Base-by-base conservation (phyloP, 2,797 vertebrate species). In the Helicolenus hilgendorfi region DNA sequence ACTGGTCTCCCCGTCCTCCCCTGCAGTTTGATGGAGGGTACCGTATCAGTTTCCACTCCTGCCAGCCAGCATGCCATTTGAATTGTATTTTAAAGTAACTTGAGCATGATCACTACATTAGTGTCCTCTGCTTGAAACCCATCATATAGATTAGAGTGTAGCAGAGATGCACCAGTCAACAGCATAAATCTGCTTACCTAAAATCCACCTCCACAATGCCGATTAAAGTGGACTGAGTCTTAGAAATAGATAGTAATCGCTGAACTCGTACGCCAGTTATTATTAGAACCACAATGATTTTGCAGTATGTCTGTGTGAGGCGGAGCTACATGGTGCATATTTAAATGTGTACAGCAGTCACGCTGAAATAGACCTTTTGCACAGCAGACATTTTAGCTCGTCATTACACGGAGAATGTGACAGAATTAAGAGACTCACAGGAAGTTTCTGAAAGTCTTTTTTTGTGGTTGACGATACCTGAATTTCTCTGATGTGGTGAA, bases 71-170 rank as follows among this genome's bases (percentile, higher is more conserved):
- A 15, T 29, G 33, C 41, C 64, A 11, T 83, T 75, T 83, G 3
- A 89, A 92, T 85, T 72, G 53, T 58, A 81, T 89, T 88, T 86
- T 79, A 41, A 64, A 72, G 90, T 72, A 95, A 92, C 82, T 76
- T 65, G 75, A 95, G 81, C 62, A 60, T 83, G 70, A 78, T 86
- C n/a, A 14, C 62, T 63, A 55, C 78, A 83, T 91, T 69, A 68
- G 10, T 65, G 38, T 86, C 45, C 65, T 76, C 79, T 60, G 72
- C 69, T 67, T 79, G 79, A 91, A 89, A 89, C 33, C 84, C 85
- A 91, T 92, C 90, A 89, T 58, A 80, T 82, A 88, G 85, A 95
- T 96, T 85, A 91, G 45, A 91, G 73, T 72, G 67, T 56, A 53
- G 86, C 82, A 73, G 64, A 90, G 72, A 92, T 77, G 86, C 69